Evolutionary conservation across 2,797 vertebrate species (phyloP).

Genomic region (Rousettus madagascariensis): DNA sequence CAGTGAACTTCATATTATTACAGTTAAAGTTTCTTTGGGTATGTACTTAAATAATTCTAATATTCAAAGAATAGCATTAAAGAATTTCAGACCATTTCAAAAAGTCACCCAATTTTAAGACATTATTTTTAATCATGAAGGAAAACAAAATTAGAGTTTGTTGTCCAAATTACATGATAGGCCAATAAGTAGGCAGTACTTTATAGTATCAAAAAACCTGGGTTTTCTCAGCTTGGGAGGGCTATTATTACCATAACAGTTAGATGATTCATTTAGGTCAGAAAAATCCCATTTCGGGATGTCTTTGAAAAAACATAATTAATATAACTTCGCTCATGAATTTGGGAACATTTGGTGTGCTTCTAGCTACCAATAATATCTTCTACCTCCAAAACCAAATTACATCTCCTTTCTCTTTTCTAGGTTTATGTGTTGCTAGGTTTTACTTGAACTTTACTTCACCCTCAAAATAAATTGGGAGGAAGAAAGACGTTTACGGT

Average conservation of each 20-base stretch:
- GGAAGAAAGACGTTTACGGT: constrained; percentile 42
- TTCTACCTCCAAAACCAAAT: neutral
- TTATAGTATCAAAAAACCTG: constrained; percentile 52
- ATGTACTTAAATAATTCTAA: constrained; percentile 5
- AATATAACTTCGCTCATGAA: neutral
- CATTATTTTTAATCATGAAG: constrained; percentile 6
- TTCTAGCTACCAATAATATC: neutral
- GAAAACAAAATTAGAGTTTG: constrained; percentile 52
- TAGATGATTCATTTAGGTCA: constrained; percentile 47
- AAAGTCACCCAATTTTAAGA: constrained; percentile 31
- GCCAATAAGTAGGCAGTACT: neutral
- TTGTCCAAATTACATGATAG: constrained; percentile 48
- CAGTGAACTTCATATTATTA: neutral
- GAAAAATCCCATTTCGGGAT: constrained; percentile 16
- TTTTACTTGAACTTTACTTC: constrained; percentile 54
- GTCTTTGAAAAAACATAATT: constrained; percentile 53
- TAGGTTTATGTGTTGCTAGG: neutral
- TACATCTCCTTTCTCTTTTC: neutral
- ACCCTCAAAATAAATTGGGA: constrained; percentile 44
- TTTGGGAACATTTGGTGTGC: neutral
- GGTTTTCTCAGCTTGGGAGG: neutral
- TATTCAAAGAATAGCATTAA: constrained; percentile 9
- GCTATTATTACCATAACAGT: neutral
- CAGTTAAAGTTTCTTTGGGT: neutral
- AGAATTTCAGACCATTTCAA: constrained; percentile 18